A percentile compares a stretch with the other conserved stretches of the same genome.
Evolutionary conservation across 2,797 vertebrate genomes (phyloP).

Genomic region (Falco naumanni): DNA sequence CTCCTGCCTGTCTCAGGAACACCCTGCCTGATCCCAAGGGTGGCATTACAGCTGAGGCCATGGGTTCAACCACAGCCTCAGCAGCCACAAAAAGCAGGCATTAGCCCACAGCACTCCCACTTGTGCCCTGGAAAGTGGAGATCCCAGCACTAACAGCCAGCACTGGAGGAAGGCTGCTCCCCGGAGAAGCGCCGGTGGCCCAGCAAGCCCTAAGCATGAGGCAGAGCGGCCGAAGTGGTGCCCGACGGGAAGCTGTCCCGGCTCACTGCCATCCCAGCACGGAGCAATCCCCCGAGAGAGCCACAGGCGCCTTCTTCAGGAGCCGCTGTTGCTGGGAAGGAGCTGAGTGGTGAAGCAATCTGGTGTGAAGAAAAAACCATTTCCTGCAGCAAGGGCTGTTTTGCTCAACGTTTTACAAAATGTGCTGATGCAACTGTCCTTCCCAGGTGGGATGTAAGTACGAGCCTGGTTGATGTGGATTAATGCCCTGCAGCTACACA

Average conservation of each 20-base stretch:
- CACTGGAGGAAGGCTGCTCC: fast-evolving
- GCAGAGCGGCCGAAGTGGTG: not conserved
- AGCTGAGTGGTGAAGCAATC: conserved; percentile 47
- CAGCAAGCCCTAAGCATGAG: not conserved
- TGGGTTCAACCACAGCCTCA: not conserved
- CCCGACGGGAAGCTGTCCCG: fast-evolving
- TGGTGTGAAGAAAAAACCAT: conserved; percentile 53
- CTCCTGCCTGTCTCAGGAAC: not conserved
- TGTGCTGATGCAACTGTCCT: conserved; percentile 59
- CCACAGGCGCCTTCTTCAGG: not conserved
- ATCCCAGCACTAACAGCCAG: not conserved
- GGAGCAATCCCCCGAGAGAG: not conserved
- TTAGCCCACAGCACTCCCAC: not conserved
- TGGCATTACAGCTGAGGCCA: not conserved
- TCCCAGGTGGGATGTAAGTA: conserved; percentile 62
- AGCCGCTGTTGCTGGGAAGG: conserved; percentile 38
- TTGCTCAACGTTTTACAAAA: conserved; percentile 63
- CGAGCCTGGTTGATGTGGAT: not conserved
- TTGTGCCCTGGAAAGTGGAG: fast-evolving
- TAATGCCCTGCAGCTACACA: conserved; percentile 22
- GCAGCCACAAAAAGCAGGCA: not conserved
- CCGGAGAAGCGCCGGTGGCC: not conserved
- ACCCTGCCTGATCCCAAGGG: not conserved
- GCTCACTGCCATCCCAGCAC: not conserved
- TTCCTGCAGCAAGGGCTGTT: conserved; percentile 60